phyloP scores from a whole-genome alignment of 2,113 vertebrate genomes.

The Phylloscopus trochilus region DNA sequence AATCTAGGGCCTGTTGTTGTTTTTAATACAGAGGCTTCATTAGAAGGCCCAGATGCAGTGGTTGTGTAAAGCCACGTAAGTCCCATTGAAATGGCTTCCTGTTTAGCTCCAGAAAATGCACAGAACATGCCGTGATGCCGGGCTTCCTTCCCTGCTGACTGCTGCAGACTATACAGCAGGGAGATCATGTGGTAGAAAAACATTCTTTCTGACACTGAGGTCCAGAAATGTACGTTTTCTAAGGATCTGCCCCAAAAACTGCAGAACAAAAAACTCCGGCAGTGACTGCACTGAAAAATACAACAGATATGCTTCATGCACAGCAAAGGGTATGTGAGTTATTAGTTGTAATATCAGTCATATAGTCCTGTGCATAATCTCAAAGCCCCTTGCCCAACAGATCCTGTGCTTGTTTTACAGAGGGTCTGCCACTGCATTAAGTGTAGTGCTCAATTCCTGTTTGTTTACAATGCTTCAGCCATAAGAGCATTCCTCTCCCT shows the following conservation, averaged over 20 bases:
- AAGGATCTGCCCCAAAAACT: background rate
- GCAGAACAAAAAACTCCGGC: background rate
- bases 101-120: background rate
- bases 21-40: background rate
- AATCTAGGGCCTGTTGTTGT: background rate
- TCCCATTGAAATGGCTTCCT: constrained; percentile 1
- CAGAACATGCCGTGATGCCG: background rate
- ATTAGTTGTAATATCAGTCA: background rate
- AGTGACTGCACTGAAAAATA: background rate
- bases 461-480: background rate
- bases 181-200: background rate
- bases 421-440: background rate
- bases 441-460: background rate
- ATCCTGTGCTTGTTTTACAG: background rate
- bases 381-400: background rate
- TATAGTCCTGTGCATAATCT: background rate
- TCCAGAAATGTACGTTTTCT: background rate
- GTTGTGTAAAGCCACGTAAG: background rate
- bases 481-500: background rate
- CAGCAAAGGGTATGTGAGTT: background rate
- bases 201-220: background rate
- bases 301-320: background rate
- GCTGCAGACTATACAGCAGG: background rate
- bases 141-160: background rate
- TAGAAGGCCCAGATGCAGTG: background rate